Evolutionary conservation across 2,113 vertebrate genomes (phyloP), one percentile per base, ranked within the genome.

Genomic region (Cyprinus carpio): DNA sequence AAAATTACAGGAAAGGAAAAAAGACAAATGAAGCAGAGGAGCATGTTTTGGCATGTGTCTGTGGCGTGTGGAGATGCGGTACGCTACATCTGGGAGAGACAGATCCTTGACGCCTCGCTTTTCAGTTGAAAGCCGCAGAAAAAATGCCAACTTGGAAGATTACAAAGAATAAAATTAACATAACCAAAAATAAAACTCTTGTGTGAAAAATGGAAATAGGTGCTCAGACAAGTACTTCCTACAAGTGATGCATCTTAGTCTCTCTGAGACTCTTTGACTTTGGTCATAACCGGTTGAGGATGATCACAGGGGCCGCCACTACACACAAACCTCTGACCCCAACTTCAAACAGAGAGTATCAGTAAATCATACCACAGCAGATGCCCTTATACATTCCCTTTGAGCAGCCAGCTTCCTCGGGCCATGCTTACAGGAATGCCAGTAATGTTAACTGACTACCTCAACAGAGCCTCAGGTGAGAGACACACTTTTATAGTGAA

Each of bases 311-410:
- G 94, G 93, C 91, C 93, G 93, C 91, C 94, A 94, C 94, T 93
- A 94, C 25, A 60, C 83, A 51, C 96, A 89, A 95, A 97, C 97
- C 98, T 97, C 95, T 96, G 95, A 95, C 96, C 95, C 94, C 93
- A 96, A 25, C 96, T 97, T 98, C 96, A 98, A 98, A 97, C 95
- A 81, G 91, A 93, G 95, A 92, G 89, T 92, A 93, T 93, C 93
- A 96, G 95, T 98, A 98, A 99, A 99, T 99, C 96, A 99, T 92
- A 91, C 91, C 92, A 94, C 95, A 94, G 92, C 82, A 94, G 91
- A 91, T 92, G 92, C 94, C 94, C 92, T 54, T 94, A 92, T 92
- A 95, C 94, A 94, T 95, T 94, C 93, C 94, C 95, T 93, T 94
- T 93, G 90, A 87, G 86, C 89, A 74, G 90, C 87, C 91, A 29